Evolutionary conservation across 2,888 invertebrate genomes (phyloP), one percentile per base, ranked within the genome.

Genomic region (Anthrax anthrax): DNA sequence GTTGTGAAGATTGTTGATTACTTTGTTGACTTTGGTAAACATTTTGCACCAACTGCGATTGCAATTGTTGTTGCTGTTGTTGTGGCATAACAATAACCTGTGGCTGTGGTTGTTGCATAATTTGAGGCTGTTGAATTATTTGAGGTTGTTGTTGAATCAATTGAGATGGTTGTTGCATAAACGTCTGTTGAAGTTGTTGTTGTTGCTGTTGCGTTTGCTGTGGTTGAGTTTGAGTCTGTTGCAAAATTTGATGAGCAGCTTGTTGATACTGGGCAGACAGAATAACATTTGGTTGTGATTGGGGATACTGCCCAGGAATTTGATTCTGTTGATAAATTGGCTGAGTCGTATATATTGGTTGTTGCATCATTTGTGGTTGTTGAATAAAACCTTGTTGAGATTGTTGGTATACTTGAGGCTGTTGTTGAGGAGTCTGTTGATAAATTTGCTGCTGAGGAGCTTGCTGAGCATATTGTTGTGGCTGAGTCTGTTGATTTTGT

Each of bases 161-260:
- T 5, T 57, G 58, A 37, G 62, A 62, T 12, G 60, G 57, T 54
- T 72, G 71, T 70, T 71, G 55, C 68, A 45, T 45, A 14, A 39
- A 36, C 19, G 34, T 16, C 37, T 37, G 27, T 17, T 44, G 44
- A 16, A 23, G 41, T 37, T 40, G 44, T 17, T 43, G 45, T 36
- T 42, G 36, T 18, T 44, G 37, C 16, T 44, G 32, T 10, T 37
- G 17, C 1, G 40, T 40, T 9, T 32, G 18, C 18, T 45, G 44
- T 5, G 34, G 18, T 34, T 44, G 38, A 9, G 29, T 14, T 41
- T 46, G 46, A 4, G 62, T 60, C 49, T 64, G 65, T 42, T 61
- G 63, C n/a, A 65, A 59, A 32, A 62, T 61, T 6, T 34, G 12
- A 8, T 34, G 34, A 9, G 23, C 23, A 23, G 8, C 23, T 23